Evolutionary conservation across 2,113 vertebrate genomes (phyloP).

Genomic region (Pelusios castaneus): DNA sequence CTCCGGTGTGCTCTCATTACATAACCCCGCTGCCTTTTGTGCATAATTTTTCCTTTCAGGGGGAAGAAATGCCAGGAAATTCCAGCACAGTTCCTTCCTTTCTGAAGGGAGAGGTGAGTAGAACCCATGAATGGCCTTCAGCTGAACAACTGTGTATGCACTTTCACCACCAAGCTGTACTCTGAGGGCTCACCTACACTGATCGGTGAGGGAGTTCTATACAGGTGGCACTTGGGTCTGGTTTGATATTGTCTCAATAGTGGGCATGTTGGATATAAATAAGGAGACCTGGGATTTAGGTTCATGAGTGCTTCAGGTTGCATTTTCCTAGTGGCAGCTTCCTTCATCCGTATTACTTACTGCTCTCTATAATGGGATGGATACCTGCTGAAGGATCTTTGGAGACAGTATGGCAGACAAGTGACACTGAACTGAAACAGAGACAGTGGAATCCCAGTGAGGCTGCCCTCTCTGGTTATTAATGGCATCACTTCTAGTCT

Average conservation of each 20-base stretch:
- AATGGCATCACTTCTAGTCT: not conserved
- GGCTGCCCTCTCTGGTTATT: too few relatives aligned
- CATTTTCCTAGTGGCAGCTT: not conserved
- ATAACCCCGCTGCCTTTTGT: not conserved
- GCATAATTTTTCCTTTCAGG: constrained; percentile 72
- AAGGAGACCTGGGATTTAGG: not conserved
- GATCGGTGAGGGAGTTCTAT: not conserved
- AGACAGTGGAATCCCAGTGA: not conserved
- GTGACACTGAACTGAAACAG: not conserved
- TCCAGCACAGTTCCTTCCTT: constrained; percentile 72
- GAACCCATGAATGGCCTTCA: not conserved
- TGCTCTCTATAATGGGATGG: not conserved
- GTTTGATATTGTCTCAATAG: not conserved
- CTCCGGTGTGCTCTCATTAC: not conserved
- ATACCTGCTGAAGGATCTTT: not conserved
- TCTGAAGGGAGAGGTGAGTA: constrained; percentile 80
- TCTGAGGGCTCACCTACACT: not conserved
- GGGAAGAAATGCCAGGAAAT: constrained; percentile 79
- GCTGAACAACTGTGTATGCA: not conserved
- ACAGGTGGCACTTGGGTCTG: not conserved
- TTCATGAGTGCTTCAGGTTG: not conserved
- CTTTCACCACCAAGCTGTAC: not conserved
- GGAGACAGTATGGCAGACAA: not conserved
- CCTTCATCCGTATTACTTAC: not conserved
- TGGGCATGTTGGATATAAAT: not conserved